Evolutionary conservation across 2,888 invertebrate genomes (phyloP).

Genomic region (Drosophila lacicola): DNA sequence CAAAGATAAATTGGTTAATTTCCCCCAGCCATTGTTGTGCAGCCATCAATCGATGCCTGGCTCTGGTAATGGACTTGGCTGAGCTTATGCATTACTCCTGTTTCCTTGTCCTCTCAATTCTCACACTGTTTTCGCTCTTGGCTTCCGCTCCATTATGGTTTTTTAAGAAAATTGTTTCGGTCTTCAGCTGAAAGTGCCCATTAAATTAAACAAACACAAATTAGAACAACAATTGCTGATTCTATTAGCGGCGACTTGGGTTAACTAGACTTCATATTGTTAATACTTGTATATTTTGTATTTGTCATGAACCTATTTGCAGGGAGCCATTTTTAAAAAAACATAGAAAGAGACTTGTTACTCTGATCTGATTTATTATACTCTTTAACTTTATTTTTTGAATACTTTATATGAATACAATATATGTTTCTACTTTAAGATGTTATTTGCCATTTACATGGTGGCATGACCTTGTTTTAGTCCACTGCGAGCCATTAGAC

Average conservation of each 20-base stretch:
- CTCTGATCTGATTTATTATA: not conserved
- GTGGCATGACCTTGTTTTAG: constrained; percentile 20
- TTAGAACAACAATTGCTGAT: constrained; percentile 44
- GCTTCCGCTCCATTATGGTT: constrained; percentile 31
- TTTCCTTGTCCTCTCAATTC: constrained; percentile 40
- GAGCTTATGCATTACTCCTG: constrained; percentile 76
- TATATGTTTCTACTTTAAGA: not conserved
- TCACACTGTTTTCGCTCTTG: constrained; percentile 20
- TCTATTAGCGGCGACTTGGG: constrained; percentile 32
- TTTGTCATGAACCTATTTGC: constrained; percentile 8
- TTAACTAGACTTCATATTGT: constrained; percentile 17
- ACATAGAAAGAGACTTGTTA: not conserved
- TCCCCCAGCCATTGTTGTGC: constrained; percentile 83
- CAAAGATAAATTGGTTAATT: constrained; percentile 85
- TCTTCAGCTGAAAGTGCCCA: constrained; percentile 39
- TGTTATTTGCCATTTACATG: not conserved
- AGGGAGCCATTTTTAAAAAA: not conserved
- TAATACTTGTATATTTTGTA: constrained; percentile 3
- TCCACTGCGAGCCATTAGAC: constrained; percentile 13
- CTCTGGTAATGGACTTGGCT: constrained; percentile 84
- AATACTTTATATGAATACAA: too few relatives aligned
- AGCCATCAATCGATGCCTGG: constrained; percentile 84
- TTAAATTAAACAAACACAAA: constrained; percentile 58
- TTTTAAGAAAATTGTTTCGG: constrained; percentile 43
- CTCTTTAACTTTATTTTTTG: not conserved